Base-by-base conservation (phyloP, 2,888 invertebrate genomes). In the Clusia tigrina region DNA sequence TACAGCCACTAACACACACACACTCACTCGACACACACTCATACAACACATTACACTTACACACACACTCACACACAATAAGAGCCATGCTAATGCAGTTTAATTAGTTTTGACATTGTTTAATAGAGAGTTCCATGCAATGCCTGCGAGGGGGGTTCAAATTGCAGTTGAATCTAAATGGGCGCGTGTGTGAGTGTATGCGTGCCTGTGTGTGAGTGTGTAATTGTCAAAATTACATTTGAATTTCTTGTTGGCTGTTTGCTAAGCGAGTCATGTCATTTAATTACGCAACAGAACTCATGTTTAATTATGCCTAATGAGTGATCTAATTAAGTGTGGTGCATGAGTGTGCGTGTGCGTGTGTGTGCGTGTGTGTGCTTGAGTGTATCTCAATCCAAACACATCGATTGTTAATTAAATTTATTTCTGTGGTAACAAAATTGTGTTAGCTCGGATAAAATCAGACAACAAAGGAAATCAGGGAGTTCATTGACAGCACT, bases 221-320 rank as follows among this genome's bases (percentile, higher is more conserved):
- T 32, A 32, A 32, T n/a, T 42, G 42, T 42, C 42, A 42, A 42
- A 42, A 6, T 42, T 18, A 9, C 48, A 48, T 48, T 48, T 48
- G 22, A 18, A 48, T 48, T 48, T 42, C 10, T 10, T n/a, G 42
- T 42, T 42, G 12, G 42, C 10, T 48, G 48, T 20, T 2, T 22
- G 48, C 32, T 9, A 48, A 22, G 20, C 20, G 24, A 42, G 22
- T 57, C 46, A 46, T 46, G 46, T 2, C 10, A 22, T 24, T 46
- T 46, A 57, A 42, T 57, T 57, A 25, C 24, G 57, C 46, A 24
- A 57, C 42, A 22, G 46, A 17, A 18, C 22, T 37, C 23, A 10
- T 51, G n/a, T 25, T 51, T 48, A 58, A 58, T 58, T 58, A 51
- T 20, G 32, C 18, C 15, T 55, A 55, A 55, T 55, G 55, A 55